Base-by-base conservation (phyloP, 2,888 invertebrate species). In the Vanessa cardui region DNA sequence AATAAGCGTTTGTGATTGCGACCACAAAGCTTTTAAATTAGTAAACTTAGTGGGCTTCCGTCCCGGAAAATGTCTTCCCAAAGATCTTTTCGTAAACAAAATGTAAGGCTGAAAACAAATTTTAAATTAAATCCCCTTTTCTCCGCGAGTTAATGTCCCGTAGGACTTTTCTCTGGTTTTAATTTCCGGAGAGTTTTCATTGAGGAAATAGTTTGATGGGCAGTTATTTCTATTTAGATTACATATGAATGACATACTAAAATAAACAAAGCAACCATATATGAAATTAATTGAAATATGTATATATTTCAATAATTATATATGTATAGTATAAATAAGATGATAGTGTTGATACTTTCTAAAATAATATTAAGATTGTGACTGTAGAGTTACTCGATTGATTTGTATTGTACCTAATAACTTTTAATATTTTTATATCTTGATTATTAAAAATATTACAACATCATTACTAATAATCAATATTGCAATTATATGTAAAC, bases 131-230 rank as follows among this genome's bases (percentile, higher is more conserved):
- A 87, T 86, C 86, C 84, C 82, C 83, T 85, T 85, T 84, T 84
- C 85, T 84, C 81, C 72, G 77, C 79, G 80, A 85, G 83, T 84
- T 88, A 89, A 89, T 89, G 89, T 87, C 85, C 87, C 85, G 79
- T 75, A 83, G 83, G 86, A 87, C 78, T 88, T 65, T 88, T 88
- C 87, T 84, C 86, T 86, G 85, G 83, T 87, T 89, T 89, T 90
- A 90, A 90, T 90, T 90, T 90, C 90, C 90, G 90, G 88, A 80
- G 78, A 83, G 82, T 83, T 88, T 88, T 56, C 56, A 56, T 56
- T 18, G 56, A 56, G 90, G 89, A 90, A 89, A 89, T 90, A 90
- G 90, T 90, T 89, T 83, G 86, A 82, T 81, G 80, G 78, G 78
- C 72, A 76, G 80, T 78, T 82, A 76, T 73, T 69, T 67, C 49